Evolutionary conservation across 2,113 vertebrate species (phyloP).

Genomic region (Desmodus rotundus): DNA sequence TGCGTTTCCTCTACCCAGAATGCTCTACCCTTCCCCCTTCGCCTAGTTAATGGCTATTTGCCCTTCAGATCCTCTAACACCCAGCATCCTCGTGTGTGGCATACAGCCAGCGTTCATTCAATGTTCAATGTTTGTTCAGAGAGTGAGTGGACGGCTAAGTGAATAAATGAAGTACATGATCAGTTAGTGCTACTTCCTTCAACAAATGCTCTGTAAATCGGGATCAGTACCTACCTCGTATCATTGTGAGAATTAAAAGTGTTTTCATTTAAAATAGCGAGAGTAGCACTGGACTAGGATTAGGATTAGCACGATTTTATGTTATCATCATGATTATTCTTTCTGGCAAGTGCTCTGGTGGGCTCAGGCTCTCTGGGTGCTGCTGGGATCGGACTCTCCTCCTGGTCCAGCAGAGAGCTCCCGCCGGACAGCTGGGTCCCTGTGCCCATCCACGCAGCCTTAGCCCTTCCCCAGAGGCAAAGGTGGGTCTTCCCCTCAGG

Average conservation of each 20-base stretch:
- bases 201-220: not conserved
- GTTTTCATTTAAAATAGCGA: not conserved
- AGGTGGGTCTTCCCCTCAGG: fast-evolving
- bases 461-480: not conserved
- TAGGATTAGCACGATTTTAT: not conserved
- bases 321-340: no score
- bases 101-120: not conserved
- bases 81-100: not conserved
- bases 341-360: not conserved
- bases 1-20: not conserved
- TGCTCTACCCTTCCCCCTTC: not conserved
- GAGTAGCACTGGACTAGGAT: not conserved
- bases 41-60: not conserved
- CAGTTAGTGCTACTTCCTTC: not conserved
- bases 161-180: not conserved
- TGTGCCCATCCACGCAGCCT: not conserved
- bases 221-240: not conserved
- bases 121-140: not conserved
- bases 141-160: not conserved
- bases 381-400: not conserved
- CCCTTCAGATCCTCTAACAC: not conserved
- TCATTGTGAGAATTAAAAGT: not conserved
- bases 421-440: not conserved
- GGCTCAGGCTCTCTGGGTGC: not conserved
- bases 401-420: not conserved